Evolutionary conservation across 2,888 invertebrate species (phyloP).

Genomic region (Stenotaenia linearis): DNA sequence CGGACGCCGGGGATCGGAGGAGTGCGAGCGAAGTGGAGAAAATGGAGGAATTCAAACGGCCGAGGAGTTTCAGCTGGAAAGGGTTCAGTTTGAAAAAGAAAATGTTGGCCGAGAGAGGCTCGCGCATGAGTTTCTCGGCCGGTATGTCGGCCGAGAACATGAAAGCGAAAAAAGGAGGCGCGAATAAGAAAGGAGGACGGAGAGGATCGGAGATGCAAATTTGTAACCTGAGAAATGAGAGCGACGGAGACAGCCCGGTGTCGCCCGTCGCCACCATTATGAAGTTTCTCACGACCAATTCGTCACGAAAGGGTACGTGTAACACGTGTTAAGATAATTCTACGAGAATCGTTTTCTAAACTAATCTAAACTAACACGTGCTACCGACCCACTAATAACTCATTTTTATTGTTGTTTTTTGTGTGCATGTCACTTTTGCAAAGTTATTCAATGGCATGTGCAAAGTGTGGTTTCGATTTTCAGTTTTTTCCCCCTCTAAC

Average conservation of each 20-base stretch:
- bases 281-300: conserved; percentile 28
- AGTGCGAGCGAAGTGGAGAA: not conserved
- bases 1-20: not conserved
- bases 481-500: not conserved
- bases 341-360: not conserved
- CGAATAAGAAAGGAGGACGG: conserved; percentile 10
- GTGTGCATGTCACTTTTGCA: not conserved
- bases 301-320: conserved; percentile 30
- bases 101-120: not conserved
- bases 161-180: not conserved
- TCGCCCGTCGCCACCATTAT: not conserved
- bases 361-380: conserved; percentile 32
- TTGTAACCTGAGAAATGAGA: conserved; percentile 30
- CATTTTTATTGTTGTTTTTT: not conserved
- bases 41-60: conserved; percentile 32
- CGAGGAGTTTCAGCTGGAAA: conserved; percentile 35
- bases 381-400: conserved; percentile 28
- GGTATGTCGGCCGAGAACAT: not conserved
- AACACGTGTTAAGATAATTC: conserved; percentile 29
- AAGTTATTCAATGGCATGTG: not conserved
- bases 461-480: not conserved
- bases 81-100: conserved; percentile 35
- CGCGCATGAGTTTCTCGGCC: conserved; percentile 27
- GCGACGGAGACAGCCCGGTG: conserved; percentile 22
- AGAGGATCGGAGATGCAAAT: conserved; percentile 4